These are phyloP conservation scores for Zygothrica quintamaculata DNA, from an alignment of 2,888 invertebrate species.

Conservation along the genomic window DNA sequence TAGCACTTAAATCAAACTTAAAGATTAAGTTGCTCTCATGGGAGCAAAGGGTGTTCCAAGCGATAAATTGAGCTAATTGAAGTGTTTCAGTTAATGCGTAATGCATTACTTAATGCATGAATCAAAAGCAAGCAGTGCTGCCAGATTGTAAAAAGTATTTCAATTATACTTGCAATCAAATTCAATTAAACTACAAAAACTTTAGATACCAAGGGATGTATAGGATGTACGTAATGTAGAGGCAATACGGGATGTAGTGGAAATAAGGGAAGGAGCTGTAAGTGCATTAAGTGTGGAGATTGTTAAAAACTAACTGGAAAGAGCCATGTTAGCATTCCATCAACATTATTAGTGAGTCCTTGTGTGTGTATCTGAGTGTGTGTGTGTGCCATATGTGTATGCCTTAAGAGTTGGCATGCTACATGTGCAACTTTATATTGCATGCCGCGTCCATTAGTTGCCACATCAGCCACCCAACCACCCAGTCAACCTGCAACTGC, in stretches of 20 bases:
- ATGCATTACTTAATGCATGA: conserved; percentile 5
- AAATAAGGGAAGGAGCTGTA: too few relatives aligned
- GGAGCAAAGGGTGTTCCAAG: too few relatives aligned
- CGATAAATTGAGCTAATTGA: too few relatives aligned
- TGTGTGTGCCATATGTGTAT: conserved; percentile 27
- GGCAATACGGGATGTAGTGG: too few relatives aligned
- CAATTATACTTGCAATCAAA: conserved; percentile 14
- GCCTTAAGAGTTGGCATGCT: conserved; percentile 29
- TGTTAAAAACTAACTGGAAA: conserved; percentile 1
- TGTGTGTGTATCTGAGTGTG: not conserved
- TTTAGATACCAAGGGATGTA: too few relatives aligned
- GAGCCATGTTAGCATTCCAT: not conserved
- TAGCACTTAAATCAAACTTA: too few relatives aligned
- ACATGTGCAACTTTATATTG: conserved; percentile 41
- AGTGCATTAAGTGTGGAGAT: conserved; percentile 6
- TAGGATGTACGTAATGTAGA: too few relatives aligned
- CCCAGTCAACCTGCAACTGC: too few relatives aligned
- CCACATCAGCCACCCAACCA: not conserved
- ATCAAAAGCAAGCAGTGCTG: not conserved
- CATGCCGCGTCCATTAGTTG: conserved; percentile 26
- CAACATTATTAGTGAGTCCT: conserved; percentile 6
- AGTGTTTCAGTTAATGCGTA: too few relatives aligned
- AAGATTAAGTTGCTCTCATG: too few relatives aligned
- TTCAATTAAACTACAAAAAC: conserved; percentile 14
- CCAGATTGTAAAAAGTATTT: not conserved